A percentile compares a stretch with the other conserved stretches of the same genome.
phyloP scores from a whole-genome alignment of 30 jellyfish, hydroid and myxozoan genomes.

The Haliclystus octoradiatus region DNA sequence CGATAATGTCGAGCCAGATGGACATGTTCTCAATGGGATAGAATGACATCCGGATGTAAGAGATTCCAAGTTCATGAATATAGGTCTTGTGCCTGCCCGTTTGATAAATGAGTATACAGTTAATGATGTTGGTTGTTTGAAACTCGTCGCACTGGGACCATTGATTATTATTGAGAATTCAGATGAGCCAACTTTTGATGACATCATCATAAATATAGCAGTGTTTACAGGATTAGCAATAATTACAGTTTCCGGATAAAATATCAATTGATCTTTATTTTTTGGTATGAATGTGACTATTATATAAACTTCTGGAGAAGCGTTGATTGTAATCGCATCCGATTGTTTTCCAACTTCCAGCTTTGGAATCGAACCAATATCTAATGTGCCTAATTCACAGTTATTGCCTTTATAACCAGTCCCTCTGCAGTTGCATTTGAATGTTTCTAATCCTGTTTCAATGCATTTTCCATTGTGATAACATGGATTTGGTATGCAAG shows the following conservation, averaged over 20 bases:
- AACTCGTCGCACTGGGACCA: background rate
- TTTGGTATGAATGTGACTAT: constrained; percentile 1
- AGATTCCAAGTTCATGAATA: too few species aligned
- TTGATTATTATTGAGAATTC: background rate
- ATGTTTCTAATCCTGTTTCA: constrained; percentile 5
- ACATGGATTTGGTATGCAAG: constrained; percentile 64
- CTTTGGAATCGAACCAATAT: constrained; percentile 29
- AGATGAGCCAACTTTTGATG: background rate
- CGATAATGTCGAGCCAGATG: background rate
- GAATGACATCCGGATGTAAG: background rate
- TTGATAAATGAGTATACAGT: background rate
- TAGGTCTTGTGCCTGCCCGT: background rate
- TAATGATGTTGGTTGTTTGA: background rate
- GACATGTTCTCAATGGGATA: background rate
- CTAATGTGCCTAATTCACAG: constrained; percentile 28
- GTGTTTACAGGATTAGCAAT: background rate
- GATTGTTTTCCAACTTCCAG: constrained; percentile 17
- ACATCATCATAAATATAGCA: background rate
- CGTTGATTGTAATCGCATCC: constrained; percentile 12
- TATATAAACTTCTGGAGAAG: constrained; percentile 22
- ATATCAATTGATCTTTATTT: background rate
- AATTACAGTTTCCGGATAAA: background rate
- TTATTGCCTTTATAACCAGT: constrained; percentile 46
- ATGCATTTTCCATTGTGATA: constrained; percentile 38
- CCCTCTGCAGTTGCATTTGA: constrained; percentile 33